A percentile compares a stretch with the other conserved stretches of the same genome.
phyloP scores from a whole-genome alignment of 2,113 vertebrate genomes.

The Microcebus jonahi region DNA sequence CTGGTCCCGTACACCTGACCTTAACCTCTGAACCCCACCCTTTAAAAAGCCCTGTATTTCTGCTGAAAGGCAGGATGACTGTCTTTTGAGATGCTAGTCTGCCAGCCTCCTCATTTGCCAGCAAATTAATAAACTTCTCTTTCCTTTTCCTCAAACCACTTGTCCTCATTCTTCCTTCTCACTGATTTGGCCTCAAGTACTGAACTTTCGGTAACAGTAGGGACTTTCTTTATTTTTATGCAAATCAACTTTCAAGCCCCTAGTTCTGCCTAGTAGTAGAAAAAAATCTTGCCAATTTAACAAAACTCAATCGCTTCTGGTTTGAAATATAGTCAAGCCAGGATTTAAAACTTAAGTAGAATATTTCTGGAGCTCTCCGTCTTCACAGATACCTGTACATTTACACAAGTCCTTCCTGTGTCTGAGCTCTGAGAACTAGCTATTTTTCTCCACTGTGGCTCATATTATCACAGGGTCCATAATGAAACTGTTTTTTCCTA shows the following conservation, averaged over 20 bases:
- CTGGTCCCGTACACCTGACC: no score
- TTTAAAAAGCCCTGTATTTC: no score
- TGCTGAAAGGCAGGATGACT: no score
- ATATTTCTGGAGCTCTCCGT: no score
- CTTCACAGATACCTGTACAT: not conserved
- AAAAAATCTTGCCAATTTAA: not conserved
- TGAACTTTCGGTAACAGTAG: no score
- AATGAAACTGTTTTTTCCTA: not conserved
- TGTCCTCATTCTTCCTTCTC: no score
- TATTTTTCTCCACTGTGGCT: not conserved
- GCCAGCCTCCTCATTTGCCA: no score
- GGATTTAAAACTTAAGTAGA: not conserved
- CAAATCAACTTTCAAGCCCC: not conserved
- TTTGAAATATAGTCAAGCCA: not conserved
- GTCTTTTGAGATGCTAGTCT: no score
- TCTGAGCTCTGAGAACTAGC: not conserved
- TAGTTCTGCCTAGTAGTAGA: not conserved
- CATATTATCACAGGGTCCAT: not conserved
- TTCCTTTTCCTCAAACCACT: no score
- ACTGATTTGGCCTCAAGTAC: no score
- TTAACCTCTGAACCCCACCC: no score
- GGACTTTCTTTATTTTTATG: not conserved
- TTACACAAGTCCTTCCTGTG: rapidly evolving
- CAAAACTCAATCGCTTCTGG: not conserved
- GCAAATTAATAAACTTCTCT: no score